These are phyloP conservation scores for Squalus acanthias DNA, from an alignment of 2,797 vertebrate species.

Conservation along the genomic window DNA sequence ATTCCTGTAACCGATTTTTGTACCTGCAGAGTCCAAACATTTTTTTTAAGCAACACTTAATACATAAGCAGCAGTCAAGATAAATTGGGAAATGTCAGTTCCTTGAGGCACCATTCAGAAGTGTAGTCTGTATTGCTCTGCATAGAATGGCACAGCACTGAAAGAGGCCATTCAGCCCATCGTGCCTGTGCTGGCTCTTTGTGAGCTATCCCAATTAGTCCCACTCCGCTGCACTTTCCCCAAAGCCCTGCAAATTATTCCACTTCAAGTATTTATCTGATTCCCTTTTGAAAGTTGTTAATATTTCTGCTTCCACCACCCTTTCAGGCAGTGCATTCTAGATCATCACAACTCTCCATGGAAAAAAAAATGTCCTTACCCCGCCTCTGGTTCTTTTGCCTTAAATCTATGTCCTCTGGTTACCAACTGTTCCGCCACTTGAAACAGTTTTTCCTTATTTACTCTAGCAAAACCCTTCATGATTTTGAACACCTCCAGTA, in stretches of 20 bases:
- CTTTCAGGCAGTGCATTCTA: neutral
- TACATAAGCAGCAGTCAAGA: neutral
- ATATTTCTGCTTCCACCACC: neutral
- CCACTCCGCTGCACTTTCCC: neutral
- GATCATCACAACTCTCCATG: neutral
- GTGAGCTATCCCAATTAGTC: neutral
- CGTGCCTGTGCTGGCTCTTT: neutral
- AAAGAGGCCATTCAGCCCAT: neutral
- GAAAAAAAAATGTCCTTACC: neutral
- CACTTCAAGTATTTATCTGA: neutral
- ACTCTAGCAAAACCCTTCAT: neutral
- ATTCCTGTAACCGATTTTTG: neutral
- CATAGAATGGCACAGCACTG: neutral
- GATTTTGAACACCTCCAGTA: neutral
- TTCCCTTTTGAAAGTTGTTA: neutral
- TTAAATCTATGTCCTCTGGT: neutral
- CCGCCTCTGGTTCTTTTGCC: neutral
- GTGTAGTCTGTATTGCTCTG: neutral
- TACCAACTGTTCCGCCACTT: neutral
- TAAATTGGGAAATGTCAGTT: neutral
- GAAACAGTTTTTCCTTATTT: neutral
- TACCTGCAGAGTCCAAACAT: neutral
- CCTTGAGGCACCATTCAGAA: neutral
- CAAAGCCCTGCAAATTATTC: neutral
- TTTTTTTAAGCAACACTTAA: neutral